phyloP scores from a whole-genome alignment of 2,888 invertebrate species.

The Hydrotaea cyrtoneurina region DNA sequence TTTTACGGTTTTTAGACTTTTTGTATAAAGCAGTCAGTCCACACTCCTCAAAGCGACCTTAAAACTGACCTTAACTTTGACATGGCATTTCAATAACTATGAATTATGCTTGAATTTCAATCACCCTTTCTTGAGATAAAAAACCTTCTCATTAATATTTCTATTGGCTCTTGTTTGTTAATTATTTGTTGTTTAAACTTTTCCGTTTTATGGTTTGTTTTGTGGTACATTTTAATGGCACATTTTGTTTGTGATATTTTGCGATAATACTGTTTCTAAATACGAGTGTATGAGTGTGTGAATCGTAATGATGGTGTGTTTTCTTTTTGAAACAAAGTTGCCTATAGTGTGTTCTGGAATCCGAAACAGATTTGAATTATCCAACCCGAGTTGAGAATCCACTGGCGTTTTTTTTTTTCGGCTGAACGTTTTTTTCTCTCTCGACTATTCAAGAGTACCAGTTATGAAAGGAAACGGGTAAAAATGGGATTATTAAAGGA shows the following conservation, averaged over 20 bases:
- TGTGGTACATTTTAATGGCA: constrained; percentile 24
- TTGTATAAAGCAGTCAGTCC: too few species aligned
- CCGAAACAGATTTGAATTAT: neutral
- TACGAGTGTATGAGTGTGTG: constrained; percentile 9
- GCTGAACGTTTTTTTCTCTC: too few species aligned
- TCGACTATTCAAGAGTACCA: too few species aligned
- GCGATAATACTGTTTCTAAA: constrained; percentile 30
- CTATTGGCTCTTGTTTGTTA: constrained; percentile 18
- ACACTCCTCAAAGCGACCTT: too few species aligned
- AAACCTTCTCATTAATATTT: neutral
- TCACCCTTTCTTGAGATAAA: neutral
- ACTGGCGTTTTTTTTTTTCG: too few species aligned
- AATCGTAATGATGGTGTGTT: neutral
- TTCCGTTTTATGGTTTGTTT: neutral
- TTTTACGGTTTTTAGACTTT: too few species aligned
- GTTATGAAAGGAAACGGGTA: too few species aligned
- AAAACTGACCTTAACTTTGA: too few species aligned
- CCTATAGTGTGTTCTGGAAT: neutral
- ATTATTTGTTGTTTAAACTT: neutral
- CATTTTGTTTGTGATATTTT: constrained; percentile 37
- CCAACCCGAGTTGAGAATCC: too few species aligned
- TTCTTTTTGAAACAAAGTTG: neutral
- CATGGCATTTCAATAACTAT: too few species aligned
- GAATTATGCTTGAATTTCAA: too few species aligned
- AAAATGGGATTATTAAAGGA: too few species aligned